phyloP scores from a whole-genome alignment of 2,888 invertebrate species.

The Leucophora obtusa region DNA sequence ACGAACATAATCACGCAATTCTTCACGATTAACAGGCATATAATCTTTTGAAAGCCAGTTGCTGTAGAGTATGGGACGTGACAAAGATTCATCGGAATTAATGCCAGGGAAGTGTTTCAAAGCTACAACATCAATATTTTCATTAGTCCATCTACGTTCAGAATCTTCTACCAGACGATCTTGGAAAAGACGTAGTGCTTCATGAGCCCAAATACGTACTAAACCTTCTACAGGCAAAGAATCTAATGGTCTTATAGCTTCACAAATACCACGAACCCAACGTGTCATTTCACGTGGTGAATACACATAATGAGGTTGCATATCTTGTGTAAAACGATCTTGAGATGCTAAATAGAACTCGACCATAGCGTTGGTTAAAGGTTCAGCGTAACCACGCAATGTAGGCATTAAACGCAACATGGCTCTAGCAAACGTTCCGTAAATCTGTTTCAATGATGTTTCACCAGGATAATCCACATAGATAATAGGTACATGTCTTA shows the following conservation, averaged over 20 bases:
- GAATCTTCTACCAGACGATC: slow-evolving; percentile 95
- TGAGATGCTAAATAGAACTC: slow-evolving; percentile 98
- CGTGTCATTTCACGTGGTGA: slow-evolving; percentile 99
- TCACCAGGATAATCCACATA: slow-evolving; percentile 99
- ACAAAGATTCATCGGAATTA: slow-evolving; percentile 90
- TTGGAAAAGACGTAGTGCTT: slow-evolving; percentile 96
- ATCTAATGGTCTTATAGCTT: slow-evolving; percentile 97
- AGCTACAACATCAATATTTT: slow-evolving; percentile 95
- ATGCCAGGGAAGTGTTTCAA: slow-evolving; percentile 96
- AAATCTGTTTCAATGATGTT: slow-evolving; percentile 97
- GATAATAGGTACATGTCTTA: slow-evolving; percentile 97
- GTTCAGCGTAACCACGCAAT: slow-evolving; percentile 95
- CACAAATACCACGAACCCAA: slow-evolving; percentile 99
- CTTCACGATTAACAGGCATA: slow-evolving; percentile 95
- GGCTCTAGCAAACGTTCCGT: slow-evolving; percentile 98
- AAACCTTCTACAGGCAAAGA: slow-evolving; percentile 94
- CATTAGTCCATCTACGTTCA: slow-evolving; percentile 98
- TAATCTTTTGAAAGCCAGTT: slow-evolving; percentile 99
- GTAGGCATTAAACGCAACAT: slow-evolving; percentile 97
- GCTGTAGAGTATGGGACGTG: slow-evolving; percentile 96
- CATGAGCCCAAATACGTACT: slow-evolving; percentile 99
- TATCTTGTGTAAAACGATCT: slow-evolving; percentile 98
- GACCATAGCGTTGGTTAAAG: slow-evolving; percentile 99
- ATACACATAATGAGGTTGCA: slow-evolving; percentile 99
- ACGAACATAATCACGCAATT: slow-evolving; percentile 96